phyloP scores from a whole-genome alignment of 2,113 vertebrate species.

The Plestiodon gilberti region DNA sequence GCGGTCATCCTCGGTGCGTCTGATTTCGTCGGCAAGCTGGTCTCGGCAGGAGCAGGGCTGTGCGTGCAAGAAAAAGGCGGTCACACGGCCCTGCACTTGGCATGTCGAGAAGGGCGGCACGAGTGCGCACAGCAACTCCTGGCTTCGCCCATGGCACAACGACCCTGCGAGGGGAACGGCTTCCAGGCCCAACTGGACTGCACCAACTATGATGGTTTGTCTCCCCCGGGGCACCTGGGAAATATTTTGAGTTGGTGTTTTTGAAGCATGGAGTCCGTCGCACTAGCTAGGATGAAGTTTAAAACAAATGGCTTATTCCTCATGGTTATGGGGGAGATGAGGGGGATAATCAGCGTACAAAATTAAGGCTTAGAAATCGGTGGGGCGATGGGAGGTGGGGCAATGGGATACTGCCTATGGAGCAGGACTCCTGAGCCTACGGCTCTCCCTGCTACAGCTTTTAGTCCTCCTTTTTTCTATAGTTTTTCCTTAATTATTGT shows the following conservation, averaged over 20 bases:
- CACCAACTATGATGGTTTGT: slow-evolving; percentile 76
- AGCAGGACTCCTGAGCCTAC: neutral
- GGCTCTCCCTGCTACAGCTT: neutral
- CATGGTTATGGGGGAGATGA: neutral
- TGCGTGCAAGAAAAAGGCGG: slow-evolving; percentile 74
- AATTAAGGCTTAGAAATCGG: neutral
- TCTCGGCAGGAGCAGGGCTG: slow-evolving; percentile 66
- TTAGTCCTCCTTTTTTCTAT: neutral
- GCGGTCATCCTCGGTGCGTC: slow-evolving; percentile 79
- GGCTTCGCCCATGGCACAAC: slow-evolving; percentile 25
- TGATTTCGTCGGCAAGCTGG: slow-evolving; percentile 67
- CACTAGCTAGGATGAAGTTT: neutral
- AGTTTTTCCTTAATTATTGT: neutral
- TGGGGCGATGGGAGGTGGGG: neutral
- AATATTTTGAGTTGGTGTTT: neutral
- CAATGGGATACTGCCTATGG: neutral
- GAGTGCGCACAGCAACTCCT: slow-evolving; percentile 69
- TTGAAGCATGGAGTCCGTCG: neutral
- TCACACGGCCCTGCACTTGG: slow-evolving; percentile 80
- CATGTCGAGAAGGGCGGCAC: slow-evolving; percentile 69
- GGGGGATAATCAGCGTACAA: too few relatives aligned
- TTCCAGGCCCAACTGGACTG: slow-evolving; percentile 68
- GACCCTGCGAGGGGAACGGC: slow-evolving; percentile 27
- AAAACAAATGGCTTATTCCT: neutral
- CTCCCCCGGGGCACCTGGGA: neutral